Evolutionary conservation across 1,140 invertebrate species (phyloP), one percentile per base, ranked within the genome.

Genomic region (Brachionus koreanus): DNA sequence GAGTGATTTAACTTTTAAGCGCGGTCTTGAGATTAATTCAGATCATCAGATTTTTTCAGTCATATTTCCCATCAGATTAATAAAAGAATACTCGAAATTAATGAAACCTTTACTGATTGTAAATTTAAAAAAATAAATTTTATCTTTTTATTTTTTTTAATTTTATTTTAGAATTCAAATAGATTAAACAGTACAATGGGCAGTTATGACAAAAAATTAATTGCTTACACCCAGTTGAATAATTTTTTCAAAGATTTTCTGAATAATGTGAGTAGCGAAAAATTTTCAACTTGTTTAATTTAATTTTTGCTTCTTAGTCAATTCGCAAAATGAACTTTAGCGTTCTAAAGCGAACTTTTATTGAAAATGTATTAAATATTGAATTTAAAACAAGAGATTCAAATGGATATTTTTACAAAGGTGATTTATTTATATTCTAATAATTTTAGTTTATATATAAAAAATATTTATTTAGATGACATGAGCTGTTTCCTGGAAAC

Each of bases 31-130:
- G 33, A 92, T 93, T 25, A 92, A 92, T 65, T 92, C 92, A 10
- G 92, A 93, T 69, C 91, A 94, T 76, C 94, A 96, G 88, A 94
- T 92, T n/a, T 95, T 94, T 86, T 89, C 92, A 42, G 91, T 94
- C 84, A 88, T 90, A 6, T 86, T 94, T 5, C 93, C 93, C 1
- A 85, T 88, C 3, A 90, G 90, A 75, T 90, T 94, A 72, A 88
- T 91, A 84, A 86, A 87, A 13, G 90, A 91, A 85, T 92, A 92
- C 83, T 88, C 91, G 57, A 86, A 90, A 84, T 86, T 92, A 85
- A 83, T 42, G 82, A 25, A 69, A 83, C 23, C 77, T 83, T 9
- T 76, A 43, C 23, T 33, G 3, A 16, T 42, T 16, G 43, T 74
- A 77, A 33, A n/a, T 5, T 76, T 42, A 19, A 12, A 23, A 0